Evolutionary conservation across 2,797 vertebrate species (phyloP), one percentile per base, ranked within the genome.

Genomic region (Cirrhinus molitorella): DNA sequence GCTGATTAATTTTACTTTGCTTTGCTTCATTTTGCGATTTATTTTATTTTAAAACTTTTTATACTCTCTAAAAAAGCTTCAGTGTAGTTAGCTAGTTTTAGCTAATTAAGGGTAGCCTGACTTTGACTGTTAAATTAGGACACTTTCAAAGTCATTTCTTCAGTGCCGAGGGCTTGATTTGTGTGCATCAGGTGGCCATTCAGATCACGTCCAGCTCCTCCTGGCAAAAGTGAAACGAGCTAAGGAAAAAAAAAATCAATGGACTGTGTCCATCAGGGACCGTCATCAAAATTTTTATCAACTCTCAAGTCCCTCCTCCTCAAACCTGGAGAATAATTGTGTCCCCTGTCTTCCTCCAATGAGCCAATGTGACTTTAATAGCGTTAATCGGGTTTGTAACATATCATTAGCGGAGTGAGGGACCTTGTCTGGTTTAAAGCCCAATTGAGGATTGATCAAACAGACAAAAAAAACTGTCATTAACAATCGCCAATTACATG

Each of bases 211-310:
- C 63, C 47, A 71, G 63, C 67, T 47, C 23, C 68, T 49, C 55
- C 65, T 81, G 47, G 85, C 55, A 79, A 72, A 37, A 59, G 55
- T 63, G 65, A 88, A 49, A 80, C 49, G 53, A 73, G 63, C 77
- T 23, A 8, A 40, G 37, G 79, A 47, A 37, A 88, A 11, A 51
- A 51, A 71, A 61, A 89, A 89, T 86, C 84, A 81, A 87, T 88
- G 55, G 37, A 28, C 65, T 73, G 47, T 57, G 45, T 40, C 25
- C 10, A 83, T 78, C 68, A 53, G 76, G 81, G 34, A 61, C 53
- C 19, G 10, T 71, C 66, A 70, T 84, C 34, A 43, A 79, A 86
- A 86, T 81, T 55, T 66, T 68, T 23, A 85, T 86, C 77, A 75
- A 74, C 72, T 77, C 57, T 82, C 49, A 81, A 68, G 81, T 84